Evolutionary conservation across 2,888 invertebrate genomes (phyloP), one percentile per base, ranked within the genome.

Genomic region (Synergus japonicus): DNA sequence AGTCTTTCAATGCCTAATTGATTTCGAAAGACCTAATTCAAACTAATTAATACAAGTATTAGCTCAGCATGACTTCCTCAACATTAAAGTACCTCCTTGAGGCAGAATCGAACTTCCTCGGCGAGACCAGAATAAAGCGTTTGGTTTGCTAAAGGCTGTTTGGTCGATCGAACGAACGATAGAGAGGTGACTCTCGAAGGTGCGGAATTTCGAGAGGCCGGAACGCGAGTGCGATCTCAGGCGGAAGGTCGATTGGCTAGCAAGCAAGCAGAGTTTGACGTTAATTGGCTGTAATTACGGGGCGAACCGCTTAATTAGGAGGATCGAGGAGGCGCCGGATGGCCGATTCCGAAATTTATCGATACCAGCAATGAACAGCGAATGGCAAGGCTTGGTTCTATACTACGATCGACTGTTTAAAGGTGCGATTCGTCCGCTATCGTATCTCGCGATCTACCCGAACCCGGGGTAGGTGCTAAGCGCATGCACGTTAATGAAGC

Each of bases 201-300:
- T 73, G 73, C 49, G 73, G 73, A 73, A 73, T 73, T 73, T 73
- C 73, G 49, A 29, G 73, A 54, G 73, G 69, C 69, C 49, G 29
- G 49, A 73, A 73, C 73, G 73, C 73, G 54, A 73, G 54, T 65
- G 46, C 77, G 29, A 65, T 64, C 77, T 77, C 43, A 64, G 76
- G 46, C 49, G 44, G 76, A 54, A 73, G 73, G 73, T 49, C 37
- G 37, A 67, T 67, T n/a, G 44, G 18, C 43, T 13, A 7, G 67
- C 67, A 67, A 64, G 60, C 29, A 67, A 78, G 82, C 80, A 81
- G 84, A 87, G 85, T 87, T 88, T 89, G 89, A 90, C 89, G 86
- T 89, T 90, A 90, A 90, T 90, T 90, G 89, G 88, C 87, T 86
- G 87, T 89, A 90, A 90, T 90, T 90, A 89, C 86, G 87, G 86